phyloP scores from a whole-genome alignment of 2,888 invertebrate genomes.

The Acanthosepion lycidas region DNA sequence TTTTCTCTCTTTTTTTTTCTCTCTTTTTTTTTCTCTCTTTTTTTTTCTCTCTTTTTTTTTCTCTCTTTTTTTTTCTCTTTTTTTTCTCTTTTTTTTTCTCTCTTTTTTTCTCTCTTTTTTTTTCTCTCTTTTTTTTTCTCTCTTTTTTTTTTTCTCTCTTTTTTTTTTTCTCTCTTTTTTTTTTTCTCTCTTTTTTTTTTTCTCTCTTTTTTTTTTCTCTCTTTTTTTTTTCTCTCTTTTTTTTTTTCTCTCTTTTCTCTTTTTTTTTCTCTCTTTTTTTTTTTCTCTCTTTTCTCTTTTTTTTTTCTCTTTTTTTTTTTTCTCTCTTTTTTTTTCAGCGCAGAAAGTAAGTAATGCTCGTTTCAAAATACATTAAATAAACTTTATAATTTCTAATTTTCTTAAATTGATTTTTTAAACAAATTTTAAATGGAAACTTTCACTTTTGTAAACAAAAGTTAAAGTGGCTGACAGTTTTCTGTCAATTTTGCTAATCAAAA shows the following conservation, averaged over 20 bases:
- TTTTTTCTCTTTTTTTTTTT: too few species aligned
- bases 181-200: background rate
- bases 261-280: background rate
- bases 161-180: background rate
- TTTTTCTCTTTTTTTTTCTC: too few species aligned
- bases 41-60: background rate
- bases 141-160: background rate
- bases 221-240: background rate
- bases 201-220: background rate
- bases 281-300: background rate
- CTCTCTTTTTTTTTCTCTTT: background rate
- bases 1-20: background rate
- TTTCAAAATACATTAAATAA: too few species aligned
- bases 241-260: background rate
- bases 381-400: too few species aligned
- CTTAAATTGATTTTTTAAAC: too few species aligned
- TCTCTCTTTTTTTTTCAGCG: too few species aligned
- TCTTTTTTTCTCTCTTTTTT: background rate
- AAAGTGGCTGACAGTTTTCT: too few species aligned
- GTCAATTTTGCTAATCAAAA: too few species aligned
- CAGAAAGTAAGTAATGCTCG: too few species aligned
- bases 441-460: too few species aligned
- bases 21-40: background rate
- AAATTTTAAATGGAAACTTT: too few species aligned
- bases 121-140: background rate